Evolutionary conservation across 2,797 vertebrate species (phyloP), one percentile per base, ranked within the genome.

Genomic region (Triplophysa bombifrons): DNA sequence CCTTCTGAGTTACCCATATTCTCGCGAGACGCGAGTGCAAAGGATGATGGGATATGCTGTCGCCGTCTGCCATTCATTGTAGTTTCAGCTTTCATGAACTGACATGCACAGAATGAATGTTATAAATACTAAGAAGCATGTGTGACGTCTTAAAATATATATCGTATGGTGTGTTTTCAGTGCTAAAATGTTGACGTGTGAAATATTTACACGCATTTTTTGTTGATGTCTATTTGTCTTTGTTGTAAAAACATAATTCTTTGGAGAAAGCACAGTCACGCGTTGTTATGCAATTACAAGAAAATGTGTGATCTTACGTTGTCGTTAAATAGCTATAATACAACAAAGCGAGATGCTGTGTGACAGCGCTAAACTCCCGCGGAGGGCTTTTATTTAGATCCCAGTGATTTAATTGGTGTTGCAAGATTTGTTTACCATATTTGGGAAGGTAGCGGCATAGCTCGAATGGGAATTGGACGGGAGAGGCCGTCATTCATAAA

Each of bases 351-450:
- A 60, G 22, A 53, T 41, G 61, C 17, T 55, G 55, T 65, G 19
- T 14, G 27, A 53, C 51, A 66, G 51, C 72, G 46, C 63, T 55
- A 71, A 74, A 74, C 10, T 41, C 11, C 41, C 9, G 10, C 41
- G 41, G 41, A 2, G 41, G 41, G 9, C 9, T 11, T 41, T 41
- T 86, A 83, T 85, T 84, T 87, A 88, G 86, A 86, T 89, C 88
- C 58, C 41, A 82, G 87, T 78, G 53, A 80, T 92, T 88, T 90
- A 85, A 96, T 95, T 96, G 95, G 96, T 75, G 76, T 88, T 16
- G 68, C 87, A 89, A 88, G 90, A 83, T 92, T 94, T 95, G 94
- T 96, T 98, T 95, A 95, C 96, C 96, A 95, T 95, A 97, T 97
- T 95, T 95, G 96, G 97, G 93, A 92, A 94, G 91, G 90, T 91